Percentiles rank a stretch among this genome's conserved stretches.
Evolutionary conservation across 2,113 vertebrate genomes (phyloP).

Genomic region (Takifugu bimaculatus): DNA sequence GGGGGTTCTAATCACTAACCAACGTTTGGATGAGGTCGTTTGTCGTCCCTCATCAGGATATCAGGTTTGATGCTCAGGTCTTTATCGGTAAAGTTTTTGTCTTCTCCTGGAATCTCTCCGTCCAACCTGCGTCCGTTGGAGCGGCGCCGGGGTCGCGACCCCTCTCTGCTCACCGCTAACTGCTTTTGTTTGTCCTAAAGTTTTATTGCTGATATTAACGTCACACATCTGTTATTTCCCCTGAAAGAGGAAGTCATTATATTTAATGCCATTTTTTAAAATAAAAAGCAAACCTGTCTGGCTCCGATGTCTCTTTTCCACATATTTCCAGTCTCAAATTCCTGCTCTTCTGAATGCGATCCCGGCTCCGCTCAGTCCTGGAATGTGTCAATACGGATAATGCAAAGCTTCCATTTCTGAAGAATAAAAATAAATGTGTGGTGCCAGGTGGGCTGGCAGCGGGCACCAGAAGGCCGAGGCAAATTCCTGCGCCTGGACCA

Average conservation of each 20-base stretch:
- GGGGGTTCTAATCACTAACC: slow-evolving; percentile 82
- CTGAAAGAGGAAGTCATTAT: slow-evolving; percentile 72
- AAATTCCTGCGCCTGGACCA: slow-evolving; percentile 68
- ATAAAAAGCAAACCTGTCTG: slow-evolving; percentile 75
- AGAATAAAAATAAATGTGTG: slow-evolving; percentile 71
- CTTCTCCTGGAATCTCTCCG: neutral
- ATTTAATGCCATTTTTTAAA: slow-evolving; percentile 71
- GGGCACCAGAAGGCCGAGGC: slow-evolving; percentile 59
- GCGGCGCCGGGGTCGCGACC: slow-evolving; percentile 35
- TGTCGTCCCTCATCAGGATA: no score
- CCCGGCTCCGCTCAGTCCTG: slow-evolving; percentile 56
- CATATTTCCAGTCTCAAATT: neutral
- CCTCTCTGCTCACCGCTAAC: slow-evolving; percentile 76
- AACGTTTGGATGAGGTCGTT: slow-evolving; percentile 48
- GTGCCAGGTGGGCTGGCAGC: slow-evolving; percentile 71
- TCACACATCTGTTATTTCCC: slow-evolving; percentile 70
- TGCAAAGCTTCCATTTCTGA: slow-evolving; percentile 67
- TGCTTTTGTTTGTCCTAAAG: slow-evolving; percentile 45
- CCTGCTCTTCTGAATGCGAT: slow-evolving; percentile 45
- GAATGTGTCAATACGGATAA: slow-evolving; percentile 70
- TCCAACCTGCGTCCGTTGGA: no score
- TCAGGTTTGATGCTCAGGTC: neutral
- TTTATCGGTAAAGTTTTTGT: slow-evolving; percentile 32
- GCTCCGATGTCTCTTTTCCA: neutral
- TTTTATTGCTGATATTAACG: slow-evolving; percentile 68